Base-by-base conservation (phyloP, 1,140 invertebrate genomes). In the Trichomalopsis sarcophagae region DNA sequence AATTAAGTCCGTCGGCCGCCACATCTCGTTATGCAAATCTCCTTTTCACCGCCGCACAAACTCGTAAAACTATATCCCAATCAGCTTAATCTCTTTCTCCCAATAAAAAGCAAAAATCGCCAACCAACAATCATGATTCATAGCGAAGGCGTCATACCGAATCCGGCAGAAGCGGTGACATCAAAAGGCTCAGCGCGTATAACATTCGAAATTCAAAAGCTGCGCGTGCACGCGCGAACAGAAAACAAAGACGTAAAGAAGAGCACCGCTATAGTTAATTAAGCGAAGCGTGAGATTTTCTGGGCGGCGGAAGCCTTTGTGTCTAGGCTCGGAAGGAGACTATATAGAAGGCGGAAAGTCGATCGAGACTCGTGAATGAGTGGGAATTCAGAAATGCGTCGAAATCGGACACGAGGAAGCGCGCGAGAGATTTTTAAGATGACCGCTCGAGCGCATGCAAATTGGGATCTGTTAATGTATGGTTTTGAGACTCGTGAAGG, bases 211-310 rank as follows among this genome's bases (percentile, higher is more conserved):
- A 77, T 68, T 17, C 77, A 66, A 47, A 66, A 30, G 5, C 50
- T 1, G 68, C 78, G 33, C 33, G 33, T 6, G 33, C 5, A 36
- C 27, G 21, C 62, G 84, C 23, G 50, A 21, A 3, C 47, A 55
- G 47, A 85, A 84, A 87, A 87, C 86, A 47, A 79, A 81, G 84
- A 88, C 30, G 87, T 87, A 81, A 83, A 87, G 84, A 84, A 85
- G 69, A 83, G 81, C 78, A 81, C 85, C 85, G 89, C 89, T 88
- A 89, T 92, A 90, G 91, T 92, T 91, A 91, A 91, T 89, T 89
- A 92, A 92, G 90, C 89, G 86, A 90, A 91, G 91, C 91, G 91
- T 91, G 89, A 91, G 89, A 91, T 91, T 90, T 89, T 23, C 36
- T n/a, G 44, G 11, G 11, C 27, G 62, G 47, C 36, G 62, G 21